Conservation (phyloP, 2,113 vertebrate genomes). For the Hucho hucho region DNA sequence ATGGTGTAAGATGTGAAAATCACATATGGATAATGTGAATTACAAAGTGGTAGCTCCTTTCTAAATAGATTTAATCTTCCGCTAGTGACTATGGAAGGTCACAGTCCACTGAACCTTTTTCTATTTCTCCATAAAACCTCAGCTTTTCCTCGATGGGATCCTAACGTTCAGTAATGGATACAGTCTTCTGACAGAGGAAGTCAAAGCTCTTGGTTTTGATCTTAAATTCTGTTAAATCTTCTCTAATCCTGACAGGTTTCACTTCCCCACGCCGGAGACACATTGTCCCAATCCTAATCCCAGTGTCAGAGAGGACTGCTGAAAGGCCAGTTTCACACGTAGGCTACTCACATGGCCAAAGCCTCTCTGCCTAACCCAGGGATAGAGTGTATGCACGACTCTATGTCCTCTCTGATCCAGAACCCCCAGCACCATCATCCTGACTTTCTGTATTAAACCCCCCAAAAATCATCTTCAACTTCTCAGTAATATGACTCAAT, state of each 20-base stretch:
- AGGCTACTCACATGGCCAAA: not conserved
- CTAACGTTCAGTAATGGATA: too few relatives aligned
- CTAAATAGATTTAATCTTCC: too few relatives aligned
- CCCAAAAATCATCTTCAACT: not conserved
- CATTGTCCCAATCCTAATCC: conserved; percentile 3
- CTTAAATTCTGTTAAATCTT: not conserved
- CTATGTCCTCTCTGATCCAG: not conserved
- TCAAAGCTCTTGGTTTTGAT: too few relatives aligned
- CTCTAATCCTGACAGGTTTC: not conserved
- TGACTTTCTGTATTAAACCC: not conserved
- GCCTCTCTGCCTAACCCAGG: not conserved
- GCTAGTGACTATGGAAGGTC: too few relatives aligned
- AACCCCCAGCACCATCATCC: not conserved
- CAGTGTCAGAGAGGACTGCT: not conserved
- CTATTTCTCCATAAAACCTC: too few relatives aligned
- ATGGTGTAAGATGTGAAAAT: too few relatives aligned
- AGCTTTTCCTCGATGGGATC: too few relatives aligned
- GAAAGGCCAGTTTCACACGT: not conserved
- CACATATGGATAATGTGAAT: too few relatives aligned
- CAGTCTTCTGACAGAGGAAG: too few relatives aligned
- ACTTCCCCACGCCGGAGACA: not conserved
- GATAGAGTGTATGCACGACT: not conserved
- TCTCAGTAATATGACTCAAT: not conserved
- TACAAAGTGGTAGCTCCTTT: too few relatives aligned
- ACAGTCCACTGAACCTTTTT: too few relatives aligned